Conservation (phyloP, 2,888 invertebrate genomes). For the Eurois occulta region DNA sequence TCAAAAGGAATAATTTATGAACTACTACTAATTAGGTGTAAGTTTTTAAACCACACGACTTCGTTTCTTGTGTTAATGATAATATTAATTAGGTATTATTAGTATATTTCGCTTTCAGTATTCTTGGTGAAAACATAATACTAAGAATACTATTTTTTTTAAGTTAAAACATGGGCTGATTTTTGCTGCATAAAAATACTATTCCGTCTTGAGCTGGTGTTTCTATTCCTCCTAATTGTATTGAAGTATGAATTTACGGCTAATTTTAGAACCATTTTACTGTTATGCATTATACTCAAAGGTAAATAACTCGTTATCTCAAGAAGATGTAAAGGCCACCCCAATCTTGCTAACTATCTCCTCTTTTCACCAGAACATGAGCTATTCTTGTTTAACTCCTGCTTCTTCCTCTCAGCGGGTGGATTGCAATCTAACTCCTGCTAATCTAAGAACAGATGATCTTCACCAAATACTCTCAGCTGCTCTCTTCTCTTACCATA, state of each 20-base stretch:
- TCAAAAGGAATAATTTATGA: background rate
- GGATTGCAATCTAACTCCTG: background rate
- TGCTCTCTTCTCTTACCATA: slow-evolving; percentile 73
- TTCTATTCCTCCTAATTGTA: background rate
- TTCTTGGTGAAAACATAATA: background rate
- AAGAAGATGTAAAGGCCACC: background rate
- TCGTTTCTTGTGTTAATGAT: too few relatives aligned
- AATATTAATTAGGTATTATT: too few relatives aligned
- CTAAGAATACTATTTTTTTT: background rate
- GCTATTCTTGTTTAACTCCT: background rate
- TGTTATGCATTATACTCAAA: background rate
- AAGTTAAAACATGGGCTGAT: background rate
- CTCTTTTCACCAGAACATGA: background rate
- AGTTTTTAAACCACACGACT: too few relatives aligned
- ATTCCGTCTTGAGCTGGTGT: background rate
- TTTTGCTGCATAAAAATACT: background rate
- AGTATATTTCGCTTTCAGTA: too few relatives aligned
- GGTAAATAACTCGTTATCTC: background rate
- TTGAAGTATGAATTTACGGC: background rate
- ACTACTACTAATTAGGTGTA: background rate
- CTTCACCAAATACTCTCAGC: background rate
- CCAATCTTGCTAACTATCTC: background rate
- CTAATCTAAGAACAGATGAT: background rate
- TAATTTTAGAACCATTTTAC: background rate
- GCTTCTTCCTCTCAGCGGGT: background rate